phyloP scores from a whole-genome alignment of 2,113 vertebrate genomes.

The Miniopterus natalensis region DNA sequence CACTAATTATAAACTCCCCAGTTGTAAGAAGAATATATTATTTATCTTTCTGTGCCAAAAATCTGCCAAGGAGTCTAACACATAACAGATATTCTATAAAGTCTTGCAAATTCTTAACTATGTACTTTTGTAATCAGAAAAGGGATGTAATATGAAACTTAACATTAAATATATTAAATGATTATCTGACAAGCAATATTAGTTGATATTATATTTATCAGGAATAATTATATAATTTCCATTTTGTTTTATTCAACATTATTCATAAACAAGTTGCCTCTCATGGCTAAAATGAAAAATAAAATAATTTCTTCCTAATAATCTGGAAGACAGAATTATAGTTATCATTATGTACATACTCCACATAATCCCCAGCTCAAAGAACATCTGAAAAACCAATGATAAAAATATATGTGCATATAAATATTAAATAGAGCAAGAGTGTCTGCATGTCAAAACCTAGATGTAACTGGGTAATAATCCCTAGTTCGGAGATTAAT shows the following conservation, averaged over 20 bases:
- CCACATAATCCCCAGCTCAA: neutral
- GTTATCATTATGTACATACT: constrained; percentile 4
- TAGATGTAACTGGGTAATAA: constrained; percentile 56
- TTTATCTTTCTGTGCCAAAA: neutral
- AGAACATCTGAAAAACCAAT: constrained; percentile 24
- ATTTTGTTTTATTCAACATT: constrained; percentile 53
- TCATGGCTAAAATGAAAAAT: constrained; percentile 46
- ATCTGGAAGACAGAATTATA: constrained; percentile 52
- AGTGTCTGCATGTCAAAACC: neutral
- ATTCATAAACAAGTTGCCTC: constrained; percentile 30
- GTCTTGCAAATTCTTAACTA: neutral
- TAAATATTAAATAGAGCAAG: constrained; percentile 58
- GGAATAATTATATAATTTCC: neutral
- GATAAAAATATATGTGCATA: constrained; percentile 64
- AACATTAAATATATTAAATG: constrained; percentile 19
- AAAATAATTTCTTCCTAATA: constrained; percentile 33
- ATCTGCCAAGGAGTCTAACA: neutral
- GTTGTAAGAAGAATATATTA: neutral
- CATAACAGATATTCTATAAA: neutral
- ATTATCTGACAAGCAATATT: neutral
- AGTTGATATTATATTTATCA: neutral
- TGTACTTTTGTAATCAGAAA: neutral
- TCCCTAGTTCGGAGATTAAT: constrained; percentile 62
- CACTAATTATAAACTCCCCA: neutral
- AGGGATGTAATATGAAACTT: neutral